phyloP scores from a whole-genome alignment of 2,888 invertebrate genomes.

The Machimus atricapillus region DNA sequence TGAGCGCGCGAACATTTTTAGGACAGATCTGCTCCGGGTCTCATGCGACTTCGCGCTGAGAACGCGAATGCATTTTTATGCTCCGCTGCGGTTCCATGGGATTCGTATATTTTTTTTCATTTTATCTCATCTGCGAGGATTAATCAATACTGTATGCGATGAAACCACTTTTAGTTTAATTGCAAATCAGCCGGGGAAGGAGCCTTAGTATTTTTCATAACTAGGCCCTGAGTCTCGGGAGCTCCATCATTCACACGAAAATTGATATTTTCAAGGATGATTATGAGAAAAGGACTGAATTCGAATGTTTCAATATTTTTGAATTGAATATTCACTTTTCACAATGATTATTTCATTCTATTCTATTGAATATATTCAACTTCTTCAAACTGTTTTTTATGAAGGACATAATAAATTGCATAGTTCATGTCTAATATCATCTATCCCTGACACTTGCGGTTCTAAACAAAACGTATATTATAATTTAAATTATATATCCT shows the following conservation, averaged over 20 bases:
- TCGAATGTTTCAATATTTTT: background rate
- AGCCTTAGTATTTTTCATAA: background rate
- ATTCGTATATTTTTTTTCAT: background rate
- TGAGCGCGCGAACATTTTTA: background rate
- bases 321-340: background rate
- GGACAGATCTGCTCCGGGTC: background rate
- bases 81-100: background rate
- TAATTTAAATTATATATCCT: too few relatives aligned
- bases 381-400: too few relatives aligned
- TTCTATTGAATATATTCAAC: background rate
- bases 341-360: background rate
- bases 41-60: background rate
- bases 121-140: background rate
- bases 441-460: too few relatives aligned
- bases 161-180: background rate
- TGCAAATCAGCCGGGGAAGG: background rate
- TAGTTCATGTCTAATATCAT: too few relatives aligned
- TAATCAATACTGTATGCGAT: background rate
- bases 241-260: background rate
- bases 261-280: background rate
- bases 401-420: too few relatives aligned
- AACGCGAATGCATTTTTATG: background rate
- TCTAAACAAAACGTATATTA: too few relatives aligned
- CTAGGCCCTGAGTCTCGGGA: background rate
- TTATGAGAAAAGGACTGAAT: background rate